phyloP scores from a whole-genome alignment of 1,140 invertebrate genomes.

The Ctenoplectra terminalis region DNA sequence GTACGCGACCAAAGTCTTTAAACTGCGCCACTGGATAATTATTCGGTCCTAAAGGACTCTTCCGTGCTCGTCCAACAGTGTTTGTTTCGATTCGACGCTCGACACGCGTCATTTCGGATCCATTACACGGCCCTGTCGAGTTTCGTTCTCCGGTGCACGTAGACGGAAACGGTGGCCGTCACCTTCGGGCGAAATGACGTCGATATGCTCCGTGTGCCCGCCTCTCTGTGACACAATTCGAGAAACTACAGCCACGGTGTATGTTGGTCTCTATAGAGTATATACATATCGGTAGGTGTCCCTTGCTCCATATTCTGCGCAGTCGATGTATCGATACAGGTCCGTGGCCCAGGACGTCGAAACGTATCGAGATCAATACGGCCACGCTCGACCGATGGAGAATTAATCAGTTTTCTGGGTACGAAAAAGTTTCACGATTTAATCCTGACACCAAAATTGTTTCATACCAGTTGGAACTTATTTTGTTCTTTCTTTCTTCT shows the following conservation, averaged over 20 bases:
- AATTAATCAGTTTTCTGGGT: conserved; percentile 24
- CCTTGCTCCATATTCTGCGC: conserved; percentile 17
- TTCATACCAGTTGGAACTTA: too few relatives aligned
- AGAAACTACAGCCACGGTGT: background rate
- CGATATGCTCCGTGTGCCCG: background rate
- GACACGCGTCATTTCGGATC: conserved; percentile 34
- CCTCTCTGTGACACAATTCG: conserved; percentile 34
- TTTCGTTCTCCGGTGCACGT: background rate
- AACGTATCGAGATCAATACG: conserved; percentile 39
- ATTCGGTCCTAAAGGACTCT: conserved; percentile 2
- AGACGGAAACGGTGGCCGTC: conserved; percentile 30
- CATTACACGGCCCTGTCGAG: background rate
- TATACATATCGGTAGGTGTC: background rate
- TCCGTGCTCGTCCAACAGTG: background rate
- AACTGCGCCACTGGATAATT: conserved; percentile 36
- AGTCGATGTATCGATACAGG: conserved; percentile 33
- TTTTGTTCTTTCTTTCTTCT: too few relatives aligned
- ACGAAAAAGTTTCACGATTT: background rate
- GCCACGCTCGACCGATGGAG: background rate
- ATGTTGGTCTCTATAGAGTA: too few relatives aligned
- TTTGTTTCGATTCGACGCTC: conserved; percentile 21
- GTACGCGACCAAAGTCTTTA: background rate
- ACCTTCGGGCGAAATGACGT: conserved; percentile 18
- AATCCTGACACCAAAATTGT: too few relatives aligned
- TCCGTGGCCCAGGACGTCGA: background rate